Conservation (phyloP, 2,797 vertebrate genomes). For the Holocentrus rufus region DNA sequence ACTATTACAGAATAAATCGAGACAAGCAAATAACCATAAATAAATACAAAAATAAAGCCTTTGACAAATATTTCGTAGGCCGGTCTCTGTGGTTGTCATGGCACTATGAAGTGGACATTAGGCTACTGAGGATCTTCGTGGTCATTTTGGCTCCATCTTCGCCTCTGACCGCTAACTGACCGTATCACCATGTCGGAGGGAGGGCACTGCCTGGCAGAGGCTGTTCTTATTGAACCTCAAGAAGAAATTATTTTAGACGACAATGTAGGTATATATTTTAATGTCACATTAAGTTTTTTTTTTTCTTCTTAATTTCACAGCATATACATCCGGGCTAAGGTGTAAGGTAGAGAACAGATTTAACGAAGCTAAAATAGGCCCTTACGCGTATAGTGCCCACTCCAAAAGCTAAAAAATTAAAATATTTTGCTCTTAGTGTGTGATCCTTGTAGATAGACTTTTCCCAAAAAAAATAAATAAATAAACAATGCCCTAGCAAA, state of each 20-base stretch:
- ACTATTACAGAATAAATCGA: too few species aligned
- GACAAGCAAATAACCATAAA: too few species aligned
- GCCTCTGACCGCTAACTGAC: neutral
- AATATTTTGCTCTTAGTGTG: too few species aligned
- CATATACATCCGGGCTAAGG: too few species aligned
- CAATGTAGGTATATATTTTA: constrained; percentile 68
- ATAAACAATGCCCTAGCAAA: too few species aligned
- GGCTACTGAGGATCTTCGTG: too few species aligned
- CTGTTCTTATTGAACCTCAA: constrained; percentile 45
- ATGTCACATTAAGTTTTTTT: neutral
- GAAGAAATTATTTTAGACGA: constrained; percentile 45
- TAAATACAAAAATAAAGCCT: too few species aligned
- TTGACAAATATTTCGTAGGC: too few species aligned
- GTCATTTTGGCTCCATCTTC: neutral
- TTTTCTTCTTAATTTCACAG: neutral
- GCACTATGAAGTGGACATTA: constrained; percentile 15
- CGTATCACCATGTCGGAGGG: constrained; percentile 58
- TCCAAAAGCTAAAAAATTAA: too few species aligned
- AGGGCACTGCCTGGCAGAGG: constrained; percentile 22
- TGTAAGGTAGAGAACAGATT: neutral
- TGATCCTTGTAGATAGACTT: too few species aligned
- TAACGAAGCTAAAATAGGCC: neutral
- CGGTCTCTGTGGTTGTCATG: constrained; percentile 23
- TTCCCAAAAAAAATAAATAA: too few species aligned
- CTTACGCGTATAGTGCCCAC: neutral